Evolutionary conservation across 2,888 invertebrate species (phyloP), one percentile per base, ranked within the genome.

Genomic region (Eupithecia insigniata): DNA sequence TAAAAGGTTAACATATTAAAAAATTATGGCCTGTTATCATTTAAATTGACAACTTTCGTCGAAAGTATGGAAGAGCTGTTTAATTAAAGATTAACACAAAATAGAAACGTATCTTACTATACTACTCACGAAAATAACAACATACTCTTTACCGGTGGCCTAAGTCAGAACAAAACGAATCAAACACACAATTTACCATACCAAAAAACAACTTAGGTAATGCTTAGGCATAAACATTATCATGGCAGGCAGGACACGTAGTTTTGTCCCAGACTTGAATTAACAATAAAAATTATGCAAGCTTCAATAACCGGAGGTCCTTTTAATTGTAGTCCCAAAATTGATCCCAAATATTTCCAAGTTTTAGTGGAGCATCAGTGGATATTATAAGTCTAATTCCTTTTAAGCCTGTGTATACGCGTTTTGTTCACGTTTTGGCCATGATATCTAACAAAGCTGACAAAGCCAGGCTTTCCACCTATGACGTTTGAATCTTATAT

Each of bases 401-500:
- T 51, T 51, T 2, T 22, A 12, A 51, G 22, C 51, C 51, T 51
- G 51, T 51, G 22, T 22, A 22, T 51, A 51, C 55, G 30, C 18
- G 28, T 62, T 18, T 62, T 32, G 30, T 62, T 18, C 34, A 30
- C 61, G 61, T 12, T 34, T 0, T 34, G 61, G 32, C 61, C 61
- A 34, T 22, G 61, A 18, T 62, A 62, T 62, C 61, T 34, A 30
- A 61, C 32, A 61, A 32, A 32, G 28, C 18, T 32, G 28, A 32
- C 28, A 72, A 72, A 76, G 72, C 73, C 69, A 74, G 76, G 76
- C 73, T 76, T 76, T 74, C 55, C 66, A 74, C 62, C 76, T 80
- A 70, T 82, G 81, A 82, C 84, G 84, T 79, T 80, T 82, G 76
- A 87, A 92, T 92, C 90, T 88, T 81, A 85, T 80, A 80, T 83